Percentiles rank a stretch among this genome's conserved stretches.
Conservation (phyloP, 2,113 vertebrate species). For the Mormyrus iriodes region DNA sequence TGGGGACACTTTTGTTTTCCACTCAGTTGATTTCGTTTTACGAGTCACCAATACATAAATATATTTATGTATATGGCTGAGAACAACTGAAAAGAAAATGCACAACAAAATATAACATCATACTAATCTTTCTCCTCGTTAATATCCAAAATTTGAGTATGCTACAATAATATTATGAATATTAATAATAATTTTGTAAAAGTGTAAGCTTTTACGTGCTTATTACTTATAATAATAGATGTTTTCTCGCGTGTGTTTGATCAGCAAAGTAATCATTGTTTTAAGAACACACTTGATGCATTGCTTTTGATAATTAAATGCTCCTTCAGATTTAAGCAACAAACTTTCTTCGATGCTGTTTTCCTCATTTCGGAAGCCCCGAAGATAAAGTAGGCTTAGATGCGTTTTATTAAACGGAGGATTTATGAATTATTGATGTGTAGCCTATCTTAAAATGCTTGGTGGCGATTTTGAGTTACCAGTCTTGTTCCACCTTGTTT, state of each 20-base stretch:
- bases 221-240: not conserved
- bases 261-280: not conserved
- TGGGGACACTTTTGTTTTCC: not conserved
- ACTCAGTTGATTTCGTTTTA: not conserved
- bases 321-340: not conserved
- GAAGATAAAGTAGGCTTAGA: not conserved
- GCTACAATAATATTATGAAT: not conserved
- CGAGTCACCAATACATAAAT: not conserved
- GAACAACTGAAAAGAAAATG: not conserved
- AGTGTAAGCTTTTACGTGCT: not conserved
- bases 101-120: not conserved
- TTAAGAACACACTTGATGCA: not conserved
- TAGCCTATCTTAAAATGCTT: constrained; percentile 6
- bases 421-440: constrained; percentile 29
- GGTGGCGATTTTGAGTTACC: not conserved
- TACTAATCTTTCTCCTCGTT: not conserved
- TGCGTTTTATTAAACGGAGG: not conserved
- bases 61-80: not conserved
- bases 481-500: not conserved
- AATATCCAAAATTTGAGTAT: not conserved
- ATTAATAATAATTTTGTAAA: not conserved
- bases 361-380: constrained; percentile 14
- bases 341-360: constrained; percentile 26
- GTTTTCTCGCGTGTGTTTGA: not conserved
- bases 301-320: constrained; percentile 1